Evolutionary conservation across 2,113 vertebrate genomes (phyloP).

Genomic region (Tachycineta bicolor): DNA sequence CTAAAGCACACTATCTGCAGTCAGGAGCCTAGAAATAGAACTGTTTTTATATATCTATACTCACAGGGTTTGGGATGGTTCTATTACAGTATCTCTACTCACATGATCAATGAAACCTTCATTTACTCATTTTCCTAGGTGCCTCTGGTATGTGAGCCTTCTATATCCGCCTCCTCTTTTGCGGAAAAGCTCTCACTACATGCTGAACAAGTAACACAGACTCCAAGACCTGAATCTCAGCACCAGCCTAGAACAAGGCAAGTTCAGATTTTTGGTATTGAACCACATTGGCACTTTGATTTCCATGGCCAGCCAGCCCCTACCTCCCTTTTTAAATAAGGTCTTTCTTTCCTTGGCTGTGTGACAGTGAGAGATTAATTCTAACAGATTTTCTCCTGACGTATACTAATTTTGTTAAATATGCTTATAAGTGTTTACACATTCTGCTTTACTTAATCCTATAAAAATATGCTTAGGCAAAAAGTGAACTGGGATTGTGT

Average conservation of each 20-base stretch:
- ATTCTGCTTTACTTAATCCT: not conserved
- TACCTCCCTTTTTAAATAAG: not conserved
- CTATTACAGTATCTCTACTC: not conserved
- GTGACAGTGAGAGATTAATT: not conserved
- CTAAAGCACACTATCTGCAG: not conserved
- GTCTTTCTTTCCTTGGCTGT: not conserved
- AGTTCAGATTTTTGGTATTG: not conserved
- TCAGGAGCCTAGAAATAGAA: not conserved
- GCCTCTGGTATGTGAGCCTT: not conserved
- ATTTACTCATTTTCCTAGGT: slow-evolving; percentile 51
- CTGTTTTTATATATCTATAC: not conserved
- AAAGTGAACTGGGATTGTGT: not conserved
- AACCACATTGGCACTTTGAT: not conserved
- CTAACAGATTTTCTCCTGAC: not conserved
- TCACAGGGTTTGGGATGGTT: not conserved
- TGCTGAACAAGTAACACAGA: not conserved
- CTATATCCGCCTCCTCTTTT: not conserved
- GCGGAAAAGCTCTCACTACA: not conserved
- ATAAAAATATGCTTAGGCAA: not conserved
- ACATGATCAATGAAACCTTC: not conserved
- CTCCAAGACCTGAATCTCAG: not conserved
- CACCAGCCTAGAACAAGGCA: slow-evolving; percentile 57
- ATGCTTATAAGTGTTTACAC: not conserved
- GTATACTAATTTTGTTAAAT: not conserved
- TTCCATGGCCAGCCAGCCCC: not conserved